These are phyloP conservation scores for Aurelia coerulea DNA, from an alignment of 30 jellyfish, hydroid and myxozoan species.

Conservation along the genomic window DNA sequence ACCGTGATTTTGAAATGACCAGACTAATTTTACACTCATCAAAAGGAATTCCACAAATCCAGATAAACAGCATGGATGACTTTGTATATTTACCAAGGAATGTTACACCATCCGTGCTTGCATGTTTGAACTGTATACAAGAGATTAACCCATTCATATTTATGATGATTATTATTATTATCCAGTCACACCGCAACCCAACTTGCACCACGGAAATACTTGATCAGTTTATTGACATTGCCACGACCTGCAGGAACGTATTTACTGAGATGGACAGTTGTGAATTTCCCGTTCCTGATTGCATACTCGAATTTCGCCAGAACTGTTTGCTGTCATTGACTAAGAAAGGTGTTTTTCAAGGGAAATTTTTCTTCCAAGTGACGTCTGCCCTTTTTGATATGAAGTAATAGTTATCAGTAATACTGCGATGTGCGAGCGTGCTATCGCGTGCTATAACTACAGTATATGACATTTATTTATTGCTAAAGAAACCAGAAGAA, in stretches of 20 bases:
- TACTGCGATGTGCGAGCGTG: too few species aligned
- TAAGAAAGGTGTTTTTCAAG: neutral
- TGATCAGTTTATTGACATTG: slow-evolving; percentile 5
- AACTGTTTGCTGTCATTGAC: neutral
- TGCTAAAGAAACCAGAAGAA: too few species aligned
- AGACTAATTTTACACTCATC: neutral
- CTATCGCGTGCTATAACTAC: too few species aligned
- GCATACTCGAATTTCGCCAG: slow-evolving; percentile 3
- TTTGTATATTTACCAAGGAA: slow-evolving; percentile 23
- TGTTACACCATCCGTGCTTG: slow-evolving; percentile 1
- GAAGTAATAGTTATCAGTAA: too few species aligned
- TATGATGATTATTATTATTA: slow-evolving; percentile 34
- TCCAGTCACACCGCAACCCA: slow-evolving; percentile 35
- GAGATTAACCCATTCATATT: slow-evolving; percentile 12
- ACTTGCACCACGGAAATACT: neutral
- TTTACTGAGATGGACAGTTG: neutral
- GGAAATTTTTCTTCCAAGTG: slow-evolving; percentile 4
- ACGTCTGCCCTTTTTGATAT: neutral
- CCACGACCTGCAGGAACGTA: neutral
- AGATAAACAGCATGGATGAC: neutral
- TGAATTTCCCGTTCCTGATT: slow-evolving; percentile 9
- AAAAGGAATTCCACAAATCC: too few species aligned
- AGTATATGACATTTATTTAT: too few species aligned
- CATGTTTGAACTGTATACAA: slow-evolving; percentile 18
- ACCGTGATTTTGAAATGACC: slow-evolving; percentile 31